Evolutionary conservation across 2,888 invertebrate genomes (phyloP), one percentile per base, ranked within the genome.

Genomic region (Aquatica leii): DNA sequence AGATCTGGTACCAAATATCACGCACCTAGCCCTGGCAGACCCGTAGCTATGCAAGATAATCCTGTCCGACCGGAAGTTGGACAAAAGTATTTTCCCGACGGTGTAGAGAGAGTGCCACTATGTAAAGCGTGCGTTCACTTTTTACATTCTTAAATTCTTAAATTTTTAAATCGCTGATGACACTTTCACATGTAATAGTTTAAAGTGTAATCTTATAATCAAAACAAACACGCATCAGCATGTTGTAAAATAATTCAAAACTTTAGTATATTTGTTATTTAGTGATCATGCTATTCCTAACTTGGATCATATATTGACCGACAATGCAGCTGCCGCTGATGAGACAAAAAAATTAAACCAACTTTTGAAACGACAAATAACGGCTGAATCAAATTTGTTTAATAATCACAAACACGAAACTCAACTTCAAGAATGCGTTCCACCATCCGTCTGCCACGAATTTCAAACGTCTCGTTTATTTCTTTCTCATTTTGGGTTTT

Each of bases 401-500:
- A 71, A 73, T 15, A 65, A 69, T 8, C 76, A 77, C 50, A 65
- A 74, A 1, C 63, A 68, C n/a, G 59, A 68, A 11, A 61, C 84
- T 2, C 84, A 89, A 83, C 82, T 85, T 0, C 89, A 90, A 9
- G 95, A 95, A 77, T 93, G 92, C 70, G 82, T 86, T 0, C 91
- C 95, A 1, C 95, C 94, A 0, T 85, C 89, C 1, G 90, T 93
- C 1, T 93, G 93, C 71, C 92, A 94, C 59, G 96, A 97, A 78
- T 98, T 97, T 78, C 97, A 98, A 83, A 97, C 98, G 0, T 95
- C 98, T 1, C 86, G 98, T 52, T 84, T 98, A 20, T 96, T 99
- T 80, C 84, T 99, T 14, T 96, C 97, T 1, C 97, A 98, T 81
- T 96, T 98, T 81, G 98, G 98, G 0, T 92, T 97, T 75, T 83